phyloP scores from a whole-genome alignment of 2,888 invertebrate species.

The Melanargia galathea region DNA sequence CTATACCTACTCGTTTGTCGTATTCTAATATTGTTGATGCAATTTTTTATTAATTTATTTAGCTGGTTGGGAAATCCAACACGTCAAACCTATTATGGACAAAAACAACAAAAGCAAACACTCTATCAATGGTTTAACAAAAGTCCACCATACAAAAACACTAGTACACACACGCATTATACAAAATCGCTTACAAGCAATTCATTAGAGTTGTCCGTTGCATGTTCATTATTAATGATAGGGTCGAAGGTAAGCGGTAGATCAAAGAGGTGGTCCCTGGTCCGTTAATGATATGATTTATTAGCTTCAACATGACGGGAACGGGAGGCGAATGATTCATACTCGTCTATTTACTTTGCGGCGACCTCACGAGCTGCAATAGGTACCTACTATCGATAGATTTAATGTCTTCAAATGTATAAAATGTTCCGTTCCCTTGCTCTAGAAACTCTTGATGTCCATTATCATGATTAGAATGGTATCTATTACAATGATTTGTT shows the following conservation, averaged over 20 bases:
- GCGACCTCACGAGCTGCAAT: slow-evolving; percentile 50
- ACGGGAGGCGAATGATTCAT: slow-evolving; percentile 52
- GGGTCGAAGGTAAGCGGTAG: slow-evolving; percentile 78
- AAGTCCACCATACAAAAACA: slow-evolving; percentile 1
- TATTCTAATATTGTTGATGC: too few species aligned
- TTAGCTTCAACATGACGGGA: slow-evolving; percentile 35
- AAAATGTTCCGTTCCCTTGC: slow-evolving; percentile 20
- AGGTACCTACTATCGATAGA: slow-evolving; percentile 22
- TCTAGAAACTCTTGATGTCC: slow-evolving; percentile 12
- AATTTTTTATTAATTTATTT: not conserved
- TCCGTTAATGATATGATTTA: slow-evolving; percentile 49
- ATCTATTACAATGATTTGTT: slow-evolving; percentile 22
- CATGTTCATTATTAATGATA: slow-evolving; percentile 61
- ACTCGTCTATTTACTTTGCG: slow-evolving; percentile 51
- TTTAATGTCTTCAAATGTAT: slow-evolving; percentile 24
- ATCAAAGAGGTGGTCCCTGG: slow-evolving; percentile 63
- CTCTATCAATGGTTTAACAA: slow-evolving; percentile 21
- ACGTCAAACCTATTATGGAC: not conserved
- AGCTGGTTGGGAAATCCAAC: not conserved
- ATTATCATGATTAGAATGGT: slow-evolving; percentile 21
- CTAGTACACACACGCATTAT: slow-evolving; percentile 27
- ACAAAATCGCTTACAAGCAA: slow-evolving; percentile 48
- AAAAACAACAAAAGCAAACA: slow-evolving; percentile 15
- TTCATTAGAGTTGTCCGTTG: slow-evolving; percentile 65
- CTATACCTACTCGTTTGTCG: too few species aligned